Evolutionary conservation across 2,797 vertebrate genomes (phyloP).

Genomic region (Tympanoctomys barrerae): DNA sequence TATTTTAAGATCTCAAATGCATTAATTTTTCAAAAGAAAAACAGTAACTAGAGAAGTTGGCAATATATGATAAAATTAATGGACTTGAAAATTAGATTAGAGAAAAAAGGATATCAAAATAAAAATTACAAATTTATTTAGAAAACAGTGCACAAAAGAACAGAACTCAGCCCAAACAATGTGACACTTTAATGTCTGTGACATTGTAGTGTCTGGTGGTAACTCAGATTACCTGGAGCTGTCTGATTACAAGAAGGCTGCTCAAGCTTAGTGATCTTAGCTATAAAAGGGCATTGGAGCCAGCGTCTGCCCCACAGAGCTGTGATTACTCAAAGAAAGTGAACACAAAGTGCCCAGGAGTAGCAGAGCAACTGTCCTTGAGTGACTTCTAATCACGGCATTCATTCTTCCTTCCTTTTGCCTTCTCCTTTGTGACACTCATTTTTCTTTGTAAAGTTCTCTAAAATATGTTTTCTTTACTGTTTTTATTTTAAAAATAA

Average conservation of each 20-base stretch:
- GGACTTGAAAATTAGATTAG: neutral
- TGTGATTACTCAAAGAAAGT: neutral
- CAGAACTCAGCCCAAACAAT: neutral
- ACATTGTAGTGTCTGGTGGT: neutral
- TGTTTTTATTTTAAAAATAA: neutral
- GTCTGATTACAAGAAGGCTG: neutral
- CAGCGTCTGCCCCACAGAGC: neutral
- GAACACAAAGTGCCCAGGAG: neutral
- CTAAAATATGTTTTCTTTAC: neutral
- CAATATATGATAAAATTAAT: neutral
- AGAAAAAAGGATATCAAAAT: neutral
- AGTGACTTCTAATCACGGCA: neutral
- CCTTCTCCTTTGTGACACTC: neutral
- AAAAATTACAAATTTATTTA: constrained; percentile 17
- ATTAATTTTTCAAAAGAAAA: neutral
- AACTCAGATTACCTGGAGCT: neutral
- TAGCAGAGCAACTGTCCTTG: neutral
- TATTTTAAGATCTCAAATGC: neutral
- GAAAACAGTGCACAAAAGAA: neutral
- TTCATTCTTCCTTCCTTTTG: neutral
- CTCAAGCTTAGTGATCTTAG: neutral
- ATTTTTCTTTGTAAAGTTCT: neutral
- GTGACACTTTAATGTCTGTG: neutral
- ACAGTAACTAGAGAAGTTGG: neutral
- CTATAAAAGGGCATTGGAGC: neutral